These are phyloP conservation scores for Coregonus clupeaformis DNA, from an alignment of 2,113 vertebrate species.

Conservation along the genomic window DNA sequence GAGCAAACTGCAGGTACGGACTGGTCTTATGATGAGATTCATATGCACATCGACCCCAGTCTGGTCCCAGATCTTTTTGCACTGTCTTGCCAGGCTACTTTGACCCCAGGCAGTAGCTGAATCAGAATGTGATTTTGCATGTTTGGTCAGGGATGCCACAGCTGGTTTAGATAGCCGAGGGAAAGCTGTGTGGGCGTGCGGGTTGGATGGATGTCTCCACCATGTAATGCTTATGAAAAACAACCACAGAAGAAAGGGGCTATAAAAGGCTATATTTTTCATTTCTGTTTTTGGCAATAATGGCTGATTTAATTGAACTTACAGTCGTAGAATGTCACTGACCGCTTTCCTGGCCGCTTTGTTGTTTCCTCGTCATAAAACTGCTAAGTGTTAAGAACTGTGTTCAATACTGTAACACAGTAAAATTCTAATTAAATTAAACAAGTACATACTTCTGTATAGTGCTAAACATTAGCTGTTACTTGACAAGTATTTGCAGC, in stretches of 20 bases:
- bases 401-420: slow-evolving; percentile 39
- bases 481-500: slow-evolving; percentile 2
- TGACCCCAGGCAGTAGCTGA: slow-evolving; percentile 1
- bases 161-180: slow-evolving; percentile 72
- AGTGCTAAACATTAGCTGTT: slow-evolving; percentile 32
- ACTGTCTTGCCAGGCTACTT: neutral
- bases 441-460: slow-evolving; percentile 26
- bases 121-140: slow-evolving; percentile 42
- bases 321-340: slow-evolving; percentile 38
- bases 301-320: slow-evolving; percentile 59
- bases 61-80: too few relatives aligned
- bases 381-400: slow-evolving; percentile 33
- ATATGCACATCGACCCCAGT: neutral
- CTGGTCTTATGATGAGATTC: neutral
- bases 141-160: slow-evolving; percentile 60
- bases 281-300: slow-evolving; percentile 61
- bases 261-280: slow-evolving; percentile 60
- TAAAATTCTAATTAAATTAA: slow-evolving; percentile 56
- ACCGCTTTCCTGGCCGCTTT: slow-evolving; percentile 64
- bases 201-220: slow-evolving; percentile 64
- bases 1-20: slow-evolving; percentile 80
- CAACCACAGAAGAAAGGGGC: slow-evolving; percentile 69
- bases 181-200: slow-evolving; percentile 62
- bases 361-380: slow-evolving; percentile 64
- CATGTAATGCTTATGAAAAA: slow-evolving; percentile 65